Base-by-base conservation (phyloP, 1,140 invertebrate genomes). In the Pogonomyrmex barbatus region DNA sequence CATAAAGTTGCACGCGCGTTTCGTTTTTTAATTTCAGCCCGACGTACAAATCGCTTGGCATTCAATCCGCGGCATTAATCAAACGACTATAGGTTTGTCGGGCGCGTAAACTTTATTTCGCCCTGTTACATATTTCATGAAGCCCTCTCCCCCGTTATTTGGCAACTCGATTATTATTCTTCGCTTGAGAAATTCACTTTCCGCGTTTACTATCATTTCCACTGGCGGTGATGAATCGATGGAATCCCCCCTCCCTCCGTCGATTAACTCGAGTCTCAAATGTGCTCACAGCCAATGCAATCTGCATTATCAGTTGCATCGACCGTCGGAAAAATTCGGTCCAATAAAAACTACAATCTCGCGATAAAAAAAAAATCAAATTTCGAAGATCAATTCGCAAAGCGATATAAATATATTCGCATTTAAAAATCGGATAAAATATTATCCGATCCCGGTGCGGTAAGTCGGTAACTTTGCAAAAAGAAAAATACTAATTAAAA, bases 1-100 rank as follows among this genome's bases (percentile, higher is more conserved):
- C 54, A 75, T 83, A 83, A 75, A 83, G 71, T 65, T 24, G 47
- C 45, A 52, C 45, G 63, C 45, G 63, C 63, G 78, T 73, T 60
- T 75, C 12, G 54, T 75, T 83, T 75, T 83, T 83, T 83, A 75
- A 83, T 73, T 73, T 47, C 36, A 54, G 12, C n/a, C 14, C 50
- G 50, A 60, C 79, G 8, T 54, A 73, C 42, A 2, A 82, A 82
- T 47, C 68, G 52, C n/a, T 71, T 56, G 54, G 68, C 79, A 83
- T 83, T 83, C 68, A 75, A 83, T 83, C 68, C 54, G 12, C 9
- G 54, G 54, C 45, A 75, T 83, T 83, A 83, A 83, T 83, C 54
- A 83, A 83, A 83, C 75, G 12, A 83, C 79, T 60, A 60, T 50
- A 58, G 67, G 70, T 63, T 73, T 82, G 79, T 73, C 45, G 68